Evolutionary conservation across 2,797 vertebrate genomes (phyloP), one percentile per base, ranked within the genome.

Genomic region (Neosilurus mollespiculum): DNA sequence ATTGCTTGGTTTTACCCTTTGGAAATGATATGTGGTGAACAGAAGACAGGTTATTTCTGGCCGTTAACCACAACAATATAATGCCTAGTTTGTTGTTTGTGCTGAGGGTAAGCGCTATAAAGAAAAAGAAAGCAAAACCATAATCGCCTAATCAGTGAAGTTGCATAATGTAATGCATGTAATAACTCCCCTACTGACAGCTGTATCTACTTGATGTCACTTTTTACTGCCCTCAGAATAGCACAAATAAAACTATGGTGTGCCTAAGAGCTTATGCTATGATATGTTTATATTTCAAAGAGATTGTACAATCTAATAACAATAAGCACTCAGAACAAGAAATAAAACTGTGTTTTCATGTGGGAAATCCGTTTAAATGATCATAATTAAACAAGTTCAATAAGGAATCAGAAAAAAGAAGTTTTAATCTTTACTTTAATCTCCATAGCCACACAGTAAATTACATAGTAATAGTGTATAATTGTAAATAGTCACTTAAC

Each of bases 1-100:
- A 83, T 85, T 86, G 78, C 78, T 77, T 69, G 83, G 69, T 66
- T 82, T 75, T 81, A 82, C 73, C 79, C 80, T 86, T 78, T 80
- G 67, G 67, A 81, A 53, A 72, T 84, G 82, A 86, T 82, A 71
- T 77, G 67, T 66, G 43, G 37, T 26, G 65, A 84, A 67, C 43
- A 58, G 76, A 81, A 79, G 59, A 37, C 43, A 67, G 26, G 30
- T 83, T 75, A 78, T 64, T 78, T 37, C 64, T 78, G 6, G 51
- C 49, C 75, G 37, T 30, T 59, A 59, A 49, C 30, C 61, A 70
- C 30, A 61, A 58, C 14, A 62, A 18, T 70, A 72, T 71, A 72
- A 37, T 18, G 20, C 54, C 8, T n/a, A 12, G 53, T 58, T 30
- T 76, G 54, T 59, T 59, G 73, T 56, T 43, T 61, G 11, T 24